phyloP scores from a whole-genome alignment of 2,797 vertebrate genomes.

The Oceanodroma leucorhoa region DNA sequence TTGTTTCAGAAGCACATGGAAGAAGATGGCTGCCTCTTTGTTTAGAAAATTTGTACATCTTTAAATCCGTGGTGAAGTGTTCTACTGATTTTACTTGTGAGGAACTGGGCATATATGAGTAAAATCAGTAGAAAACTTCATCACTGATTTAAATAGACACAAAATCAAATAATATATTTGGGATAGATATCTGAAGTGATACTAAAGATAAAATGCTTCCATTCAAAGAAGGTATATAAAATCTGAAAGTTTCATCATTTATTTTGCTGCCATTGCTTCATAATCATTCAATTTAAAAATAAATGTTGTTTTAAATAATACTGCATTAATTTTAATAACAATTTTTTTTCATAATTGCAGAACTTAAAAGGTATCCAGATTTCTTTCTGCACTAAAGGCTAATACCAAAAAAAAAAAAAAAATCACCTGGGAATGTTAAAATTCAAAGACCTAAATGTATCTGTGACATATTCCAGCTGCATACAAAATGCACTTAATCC shows the following conservation, averaged over 20 bases:
- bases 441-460: conserved; percentile 70
- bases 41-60: neutral
- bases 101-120: neutral
- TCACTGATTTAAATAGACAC: neutral
- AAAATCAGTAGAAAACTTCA: neutral
- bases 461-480: conserved; percentile 81
- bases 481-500: conserved; percentile 61
- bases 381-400: neutral
- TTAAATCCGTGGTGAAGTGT: neutral
- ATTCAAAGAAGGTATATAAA: neutral
- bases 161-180: neutral
- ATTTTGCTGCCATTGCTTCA: neutral
- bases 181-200: neutral
- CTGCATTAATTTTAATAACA: neutral
- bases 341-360: neutral
- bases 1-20: neutral
- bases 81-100: neutral
- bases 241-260: neutral
- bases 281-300: neutral
- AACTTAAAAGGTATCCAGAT: neutral
- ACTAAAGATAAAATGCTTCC: neutral
- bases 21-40: neutral
- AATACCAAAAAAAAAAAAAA: conserved; percentile 23
- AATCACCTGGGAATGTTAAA: conserved; percentile 56
- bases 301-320: neutral